phyloP scores from a whole-genome alignment of 2,113 vertebrate species.

The Rhizomys pruinosus region DNA sequence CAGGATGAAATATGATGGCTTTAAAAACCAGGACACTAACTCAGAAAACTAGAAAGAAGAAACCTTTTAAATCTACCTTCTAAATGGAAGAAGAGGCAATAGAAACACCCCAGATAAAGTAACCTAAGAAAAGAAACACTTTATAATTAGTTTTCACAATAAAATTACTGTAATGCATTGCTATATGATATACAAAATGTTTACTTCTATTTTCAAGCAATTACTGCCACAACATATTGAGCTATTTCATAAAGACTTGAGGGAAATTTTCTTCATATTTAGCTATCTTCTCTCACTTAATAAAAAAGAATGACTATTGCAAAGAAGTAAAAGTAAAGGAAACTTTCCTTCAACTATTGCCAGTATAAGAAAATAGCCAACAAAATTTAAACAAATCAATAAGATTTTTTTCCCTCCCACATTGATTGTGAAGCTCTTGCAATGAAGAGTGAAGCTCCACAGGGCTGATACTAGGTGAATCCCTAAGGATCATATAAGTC shows the following conservation, averaged over 20 bases:
- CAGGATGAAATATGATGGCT: neutral
- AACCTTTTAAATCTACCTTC: slow-evolving; percentile 1
- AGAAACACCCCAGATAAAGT: neutral
- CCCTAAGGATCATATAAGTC: neutral
- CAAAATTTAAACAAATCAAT: neutral
- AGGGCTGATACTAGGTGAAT: neutral
- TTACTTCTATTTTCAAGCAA: neutral
- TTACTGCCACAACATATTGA: neutral
- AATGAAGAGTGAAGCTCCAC: neutral
- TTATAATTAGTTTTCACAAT: slow-evolving; percentile 10
- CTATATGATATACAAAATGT: neutral
- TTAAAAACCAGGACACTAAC: neutral
- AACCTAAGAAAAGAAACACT: neutral
- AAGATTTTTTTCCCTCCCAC: neutral
- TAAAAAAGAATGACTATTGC: neutral
- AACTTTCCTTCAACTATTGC: neutral
- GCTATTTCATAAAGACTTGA: neutral
- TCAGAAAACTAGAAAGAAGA: neutral
- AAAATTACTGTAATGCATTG: neutral
- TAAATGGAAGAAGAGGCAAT: neutral
- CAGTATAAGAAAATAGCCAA: neutral
- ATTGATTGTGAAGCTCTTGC: neutral
- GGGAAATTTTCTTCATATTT: neutral
- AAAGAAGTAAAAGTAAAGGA: slow-evolving; percentile 2
- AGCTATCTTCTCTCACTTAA: neutral